Percentiles rank a stretch among this genome's conserved stretches.
Evolutionary conservation across 1,140 invertebrate species (phyloP).

Genomic region (Galleria mellonella): DNA sequence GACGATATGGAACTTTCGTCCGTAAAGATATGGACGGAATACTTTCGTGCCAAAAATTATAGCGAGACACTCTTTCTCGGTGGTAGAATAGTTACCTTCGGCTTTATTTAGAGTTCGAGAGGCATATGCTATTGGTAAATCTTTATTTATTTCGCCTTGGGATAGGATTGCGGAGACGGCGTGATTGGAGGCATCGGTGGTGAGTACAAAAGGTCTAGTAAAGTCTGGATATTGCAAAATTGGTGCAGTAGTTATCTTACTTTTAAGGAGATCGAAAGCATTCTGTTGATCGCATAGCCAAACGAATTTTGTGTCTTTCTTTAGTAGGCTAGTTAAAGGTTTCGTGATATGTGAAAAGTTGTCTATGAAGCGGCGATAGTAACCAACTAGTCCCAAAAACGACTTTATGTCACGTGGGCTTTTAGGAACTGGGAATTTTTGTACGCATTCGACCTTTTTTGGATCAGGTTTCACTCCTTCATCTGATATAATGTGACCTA

Average conservation of each 20-base stretch:
- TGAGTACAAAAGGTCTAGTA: slow-evolving; percentile 35
- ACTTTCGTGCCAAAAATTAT: slow-evolving; percentile 57
- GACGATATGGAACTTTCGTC: slow-evolving; percentile 58
- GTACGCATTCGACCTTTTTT: slow-evolving; percentile 37
- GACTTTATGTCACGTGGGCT: slow-evolving; percentile 35
- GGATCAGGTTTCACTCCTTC: slow-evolving; percentile 52
- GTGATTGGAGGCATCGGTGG: slow-evolving; percentile 41
- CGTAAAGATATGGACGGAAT: slow-evolving; percentile 69
- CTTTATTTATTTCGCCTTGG: slow-evolving; percentile 26
- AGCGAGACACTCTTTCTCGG: slow-evolving; percentile 21
- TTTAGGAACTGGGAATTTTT: slow-evolving; percentile 38
- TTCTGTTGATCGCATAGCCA: slow-evolving; percentile 23
- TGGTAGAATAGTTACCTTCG: slow-evolving; percentile 15
- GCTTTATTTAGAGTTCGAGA: slow-evolving; percentile 26
- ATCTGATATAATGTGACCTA: slow-evolving; percentile 48
- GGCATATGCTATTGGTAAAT: slow-evolving; percentile 31
- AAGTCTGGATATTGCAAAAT: slow-evolving; percentile 44
- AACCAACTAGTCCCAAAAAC: slow-evolving; percentile 30
- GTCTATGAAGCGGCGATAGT: slow-evolving; percentile 8
- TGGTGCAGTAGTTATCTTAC: slow-evolving; percentile 31
- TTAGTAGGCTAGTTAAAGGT: slow-evolving; percentile 18
- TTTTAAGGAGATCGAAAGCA: slow-evolving; percentile 32
- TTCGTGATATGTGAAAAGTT: slow-evolving; percentile 5
- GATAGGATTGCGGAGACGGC: slow-evolving; percentile 38
- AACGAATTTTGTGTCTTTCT: slow-evolving; percentile 25